These are phyloP conservation scores for Girardinichthys multiradiatus DNA, from an alignment of 2,113 vertebrate genomes.

Conservation along the genomic window DNA sequence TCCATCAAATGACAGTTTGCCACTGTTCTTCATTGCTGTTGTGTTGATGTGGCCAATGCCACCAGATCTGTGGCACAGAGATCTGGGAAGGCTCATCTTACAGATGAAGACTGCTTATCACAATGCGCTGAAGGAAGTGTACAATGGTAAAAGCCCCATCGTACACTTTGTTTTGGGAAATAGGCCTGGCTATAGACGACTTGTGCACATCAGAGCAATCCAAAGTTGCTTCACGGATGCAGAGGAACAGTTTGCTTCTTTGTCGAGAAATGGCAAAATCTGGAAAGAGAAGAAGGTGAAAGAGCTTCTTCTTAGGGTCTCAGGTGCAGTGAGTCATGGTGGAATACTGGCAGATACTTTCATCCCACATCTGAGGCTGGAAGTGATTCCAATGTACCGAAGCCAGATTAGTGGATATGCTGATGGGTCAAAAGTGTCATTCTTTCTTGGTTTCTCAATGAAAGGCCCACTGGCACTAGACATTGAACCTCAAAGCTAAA, in stretches of 20 bases:
- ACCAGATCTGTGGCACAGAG: accelerated
- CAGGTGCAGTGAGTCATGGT: slow-evolving; percentile 18
- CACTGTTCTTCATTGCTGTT: slow-evolving; percentile 65
- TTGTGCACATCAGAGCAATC: slow-evolving; percentile 53
- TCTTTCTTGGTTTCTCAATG: slow-evolving; percentile 74
- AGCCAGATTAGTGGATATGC: slow-evolving; percentile 45
- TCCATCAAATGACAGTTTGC: slow-evolving; percentile 23
- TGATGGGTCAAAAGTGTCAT: slow-evolving; percentile 50
- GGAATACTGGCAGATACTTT: slow-evolving; percentile 43
- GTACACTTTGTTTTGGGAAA: slow-evolving; percentile 74
- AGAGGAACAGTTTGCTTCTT: slow-evolving; percentile 35
- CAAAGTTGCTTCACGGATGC: not conserved
- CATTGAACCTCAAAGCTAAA: slow-evolving; percentile 23
- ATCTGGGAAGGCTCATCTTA: slow-evolving; percentile 48
- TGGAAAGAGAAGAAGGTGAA: slow-evolving; percentile 57
- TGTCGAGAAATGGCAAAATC: slow-evolving; percentile 64
- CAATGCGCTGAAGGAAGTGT: slow-evolving; percentile 51
- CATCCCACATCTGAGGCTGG: slow-evolving; percentile 40
- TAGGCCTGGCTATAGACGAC: slow-evolving; percentile 48
- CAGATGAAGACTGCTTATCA: slow-evolving; percentile 59
- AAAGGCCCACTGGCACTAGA: slow-evolving; percentile 73
- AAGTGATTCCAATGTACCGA: slow-evolving; percentile 62
- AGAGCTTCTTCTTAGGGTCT: slow-evolving; percentile 56
- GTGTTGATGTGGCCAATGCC: slow-evolving; percentile 67
- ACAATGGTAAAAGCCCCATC: slow-evolving; percentile 55